Base-by-base conservation (phyloP, 2,797 vertebrate genomes). In the Scomberomorus guttatus region DNA sequence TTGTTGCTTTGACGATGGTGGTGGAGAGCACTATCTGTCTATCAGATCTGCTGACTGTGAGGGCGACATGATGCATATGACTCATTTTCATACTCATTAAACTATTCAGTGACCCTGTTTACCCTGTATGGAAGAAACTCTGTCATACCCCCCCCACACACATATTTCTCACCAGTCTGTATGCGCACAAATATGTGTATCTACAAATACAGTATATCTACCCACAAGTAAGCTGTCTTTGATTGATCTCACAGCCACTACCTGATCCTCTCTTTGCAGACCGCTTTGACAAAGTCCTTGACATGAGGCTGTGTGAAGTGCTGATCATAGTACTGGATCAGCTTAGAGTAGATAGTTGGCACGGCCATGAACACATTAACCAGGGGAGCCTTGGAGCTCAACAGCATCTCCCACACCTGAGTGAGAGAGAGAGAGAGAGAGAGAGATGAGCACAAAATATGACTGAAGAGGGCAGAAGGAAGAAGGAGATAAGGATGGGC, bases 311-410 rank as follows among this genome's bases (percentile, higher is more conserved):
- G 95, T 44, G 91, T 94, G 79, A 97, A 96, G 77, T 97, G 96
- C 69, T 93, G 77, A 17, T 97, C 93, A 0, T 97, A 96, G 82
- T 98, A 92, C 22, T 97, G 95, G 50, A 97, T 96, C 87, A 99
- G 92, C 91, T 97, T 97, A 67, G 95, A 95, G 77, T 98, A 99
- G 87, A 98, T 94, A 3, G 97, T 98, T 52, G 98, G 98, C 81
- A 99, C 98, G 0, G 97, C 98, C 98, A 99, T 99, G 85, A 98
- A 99, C 20, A 99, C 89, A 0, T 90, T 98, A 67, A 98, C 82
- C 52, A 87, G 68, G 0, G 96, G 96, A 55, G 87, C 77, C 32
- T 82, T 88, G 78, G 92, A 90, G 86, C 88, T 86, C 93, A 94
- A 2, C 83, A 92, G 86, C 88, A 95, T 94, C 82, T 98, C 95